Base-by-base conservation (phyloP, 2,888 invertebrate genomes). In the Morpho deidamia region DNA sequence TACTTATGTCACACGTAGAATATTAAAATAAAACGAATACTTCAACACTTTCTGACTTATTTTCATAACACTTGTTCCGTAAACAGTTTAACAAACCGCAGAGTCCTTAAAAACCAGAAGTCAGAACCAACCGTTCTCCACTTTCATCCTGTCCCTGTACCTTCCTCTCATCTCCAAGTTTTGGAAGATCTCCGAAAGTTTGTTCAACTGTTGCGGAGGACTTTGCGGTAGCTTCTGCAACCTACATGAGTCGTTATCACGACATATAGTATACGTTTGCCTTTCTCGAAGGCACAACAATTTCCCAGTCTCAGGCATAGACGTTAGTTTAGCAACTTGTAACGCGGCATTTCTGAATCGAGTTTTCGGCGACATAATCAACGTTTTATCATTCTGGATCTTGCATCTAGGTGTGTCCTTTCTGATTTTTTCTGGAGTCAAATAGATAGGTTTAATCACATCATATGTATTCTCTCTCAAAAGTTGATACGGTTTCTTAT, bases 81-180 rank as follows among this genome's bases (percentile, higher is more conserved):
- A 46, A 32, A 38, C 33, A 51, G 43, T 50, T 53, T n/a, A 53
- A 46, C 34, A 12, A 40, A 42, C 42, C 51, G 46, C 10, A 8
- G 11, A 37, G 39, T 39, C 7, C 32, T 40, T 44, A 40, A 38
- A 44, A 37, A 37, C 37, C 14, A 14, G 14, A 14, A 23, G 49
- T 68, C 73, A 90, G 68, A 90, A 89, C 90, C 90, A 90, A 72
- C 86, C 87, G 66, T 90, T 83, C 61, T 81, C 90, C 64, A 79
- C 90, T 73, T 81, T 90, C 71, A 87, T 76, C 63, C 71, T 83
- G 40, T 86, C 83, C 61, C 80, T 75, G 55, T 81, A 76, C 35
- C 81, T 72, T 7, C 83, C 81, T 37, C 79, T 83, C 74, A 86
- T 78, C 46, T 89, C 87, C 8, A 89, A 68, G 44, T 68, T 75